Conservation (phyloP, 92 coral and sea anemone species). For the Zoanthus sociatus region DNA sequence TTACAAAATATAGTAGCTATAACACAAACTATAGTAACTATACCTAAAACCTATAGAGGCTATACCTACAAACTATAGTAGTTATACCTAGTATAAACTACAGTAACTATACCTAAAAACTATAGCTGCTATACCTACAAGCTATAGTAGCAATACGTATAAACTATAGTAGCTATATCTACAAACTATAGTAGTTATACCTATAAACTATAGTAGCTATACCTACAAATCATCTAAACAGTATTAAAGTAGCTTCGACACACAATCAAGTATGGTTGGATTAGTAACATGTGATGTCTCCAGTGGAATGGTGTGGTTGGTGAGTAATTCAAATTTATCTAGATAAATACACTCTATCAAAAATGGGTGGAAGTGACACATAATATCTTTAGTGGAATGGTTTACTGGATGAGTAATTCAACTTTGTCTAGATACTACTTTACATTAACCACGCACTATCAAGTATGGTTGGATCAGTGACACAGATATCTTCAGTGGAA, state of each 20-base stretch:
- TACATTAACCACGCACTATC: neutral
- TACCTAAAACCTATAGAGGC: no score
- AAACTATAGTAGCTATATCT: neutral
- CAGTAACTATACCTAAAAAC: no score
- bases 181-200: no score
- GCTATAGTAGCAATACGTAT: no score
- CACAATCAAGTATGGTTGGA: neutral
- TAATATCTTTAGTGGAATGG: no score
- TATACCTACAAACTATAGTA: no score
- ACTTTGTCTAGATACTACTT: no score
- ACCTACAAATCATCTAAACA: conserved; percentile 35
- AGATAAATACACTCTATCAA: conserved; percentile 4
- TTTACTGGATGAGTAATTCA: no score
- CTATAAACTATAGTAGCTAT: neutral
- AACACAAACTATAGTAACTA: neutral
- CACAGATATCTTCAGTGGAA: no score
- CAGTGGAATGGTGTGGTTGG: conserved; percentile 55
- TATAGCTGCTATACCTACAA: no score
- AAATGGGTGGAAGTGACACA: no score
- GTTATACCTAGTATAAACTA: no score
- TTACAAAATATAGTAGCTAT: conserved; percentile 52
- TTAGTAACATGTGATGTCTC: conserved; percentile 62
- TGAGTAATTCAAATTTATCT: conserved; percentile 50
- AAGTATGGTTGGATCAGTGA: neutral
- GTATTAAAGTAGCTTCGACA: conserved; percentile 52